Conservation (phyloP, 2,888 invertebrate genomes). For the Teleogryllus oceanicus region DNA sequence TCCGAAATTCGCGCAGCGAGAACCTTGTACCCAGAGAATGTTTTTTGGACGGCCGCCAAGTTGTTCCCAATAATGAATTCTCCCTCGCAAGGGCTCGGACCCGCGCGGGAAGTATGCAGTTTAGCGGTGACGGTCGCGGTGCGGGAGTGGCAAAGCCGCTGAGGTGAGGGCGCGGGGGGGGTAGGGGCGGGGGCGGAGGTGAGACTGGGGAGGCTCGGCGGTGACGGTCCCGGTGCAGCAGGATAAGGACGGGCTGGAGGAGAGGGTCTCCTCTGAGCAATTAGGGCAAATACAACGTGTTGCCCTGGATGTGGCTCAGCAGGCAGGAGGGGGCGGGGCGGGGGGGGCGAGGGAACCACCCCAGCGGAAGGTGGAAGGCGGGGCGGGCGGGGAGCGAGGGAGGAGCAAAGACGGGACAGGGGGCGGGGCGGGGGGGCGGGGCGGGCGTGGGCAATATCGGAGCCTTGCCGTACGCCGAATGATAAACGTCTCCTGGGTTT, state of each 20-base stretch:
- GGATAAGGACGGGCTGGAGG: not conserved
- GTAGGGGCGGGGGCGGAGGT: not conserved
- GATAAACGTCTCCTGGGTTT: constrained; percentile 24
- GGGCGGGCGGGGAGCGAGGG: too few species aligned
- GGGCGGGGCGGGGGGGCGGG: not conserved
- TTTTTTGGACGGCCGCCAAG: not conserved
- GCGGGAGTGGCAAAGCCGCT: not conserved
- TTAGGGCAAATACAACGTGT: not conserved
- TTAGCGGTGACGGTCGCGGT: not conserved
- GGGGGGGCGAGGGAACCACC: not conserved
- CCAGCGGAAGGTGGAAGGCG: too few species aligned
- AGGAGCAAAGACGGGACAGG: not conserved
- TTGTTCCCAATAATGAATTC: constrained; percentile 6
- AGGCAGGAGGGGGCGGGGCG: not conserved
- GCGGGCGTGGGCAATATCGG: not conserved
- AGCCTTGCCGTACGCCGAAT: constrained; percentile 5
- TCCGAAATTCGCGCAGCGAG: not conserved
- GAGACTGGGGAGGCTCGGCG: not conserved
- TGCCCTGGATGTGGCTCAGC: not conserved
- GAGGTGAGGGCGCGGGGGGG: not conserved
- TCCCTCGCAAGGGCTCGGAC: not conserved
- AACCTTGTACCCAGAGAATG: not conserved
- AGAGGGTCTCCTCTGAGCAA: not conserved
- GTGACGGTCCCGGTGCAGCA: not conserved
- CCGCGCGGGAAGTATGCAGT: not conserved